Base-by-base conservation (phyloP, 1,140 invertebrate species). In the Dendrolimus punctatus region DNA sequence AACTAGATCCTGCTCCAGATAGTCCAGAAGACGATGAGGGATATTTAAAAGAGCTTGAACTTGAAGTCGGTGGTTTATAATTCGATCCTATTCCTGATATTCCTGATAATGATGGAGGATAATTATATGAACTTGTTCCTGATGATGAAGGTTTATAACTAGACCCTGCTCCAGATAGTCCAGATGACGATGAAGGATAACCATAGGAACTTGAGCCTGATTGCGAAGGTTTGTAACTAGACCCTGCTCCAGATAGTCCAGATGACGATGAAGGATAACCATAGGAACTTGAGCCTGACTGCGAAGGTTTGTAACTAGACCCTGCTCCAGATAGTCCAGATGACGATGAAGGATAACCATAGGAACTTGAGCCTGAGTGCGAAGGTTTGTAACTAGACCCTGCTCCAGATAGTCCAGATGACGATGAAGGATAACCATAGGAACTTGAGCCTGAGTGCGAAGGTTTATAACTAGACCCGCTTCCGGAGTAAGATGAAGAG, bases 401-500 rank as follows among this genome's bases (percentile, higher is more conserved):
- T 7, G 63, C 49, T 41, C 68, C 64, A 8, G 69, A 70, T 39
- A 73, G 45, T 46, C 66, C 64, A 23, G 64, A 58, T 8, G 60
- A 67, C 5, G 64, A 57, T 9, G 71, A 73, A 6, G 70, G 70
- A 39, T 63, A 63, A 7, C 53, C 58, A 8, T 51, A 48, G 46
- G 52, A 57, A 36, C 59, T 51, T 38, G 58, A 55, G 8, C 64
- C 60, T 5, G 60, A 65, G 40, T 60, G 23, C 23, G 23, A 23
- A 23, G 23, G 23, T 23, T 23, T 23, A 23, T 23, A 23, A 23
- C 23, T 23, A 2, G 23, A 23, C 23, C 23, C 23, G 3, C 23
- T 38, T 38, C 56, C 55, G 6, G 50, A 49, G 9, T 49, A 55
- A 37, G 52, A 43, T 41, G 45, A 46, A 2, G 60, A 60, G 49